Conservation (phyloP, 2,888 invertebrate genomes). For the Chaetogeoica ovagalla region DNA sequence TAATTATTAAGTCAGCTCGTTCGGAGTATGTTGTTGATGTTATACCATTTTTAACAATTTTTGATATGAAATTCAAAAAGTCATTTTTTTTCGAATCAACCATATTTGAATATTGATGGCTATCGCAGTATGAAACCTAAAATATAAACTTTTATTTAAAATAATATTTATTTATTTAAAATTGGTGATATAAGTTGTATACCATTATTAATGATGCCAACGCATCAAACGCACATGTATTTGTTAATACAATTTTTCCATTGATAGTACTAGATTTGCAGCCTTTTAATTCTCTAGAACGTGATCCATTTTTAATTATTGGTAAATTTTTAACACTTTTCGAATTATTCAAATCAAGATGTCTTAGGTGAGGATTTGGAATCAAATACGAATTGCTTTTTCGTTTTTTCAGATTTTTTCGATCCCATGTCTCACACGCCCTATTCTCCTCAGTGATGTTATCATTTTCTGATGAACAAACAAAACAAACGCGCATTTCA, state of each 20-base stretch:
- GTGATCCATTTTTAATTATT: no score
- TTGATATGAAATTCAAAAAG: slow-evolving; percentile 2
- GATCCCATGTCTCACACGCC: slow-evolving; percentile 4
- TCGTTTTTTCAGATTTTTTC: not conserved
- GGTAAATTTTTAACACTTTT: no score
- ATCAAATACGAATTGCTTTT: not conserved
- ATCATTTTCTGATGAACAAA: no score
- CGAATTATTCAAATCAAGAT: no score
- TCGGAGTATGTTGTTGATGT: not conserved
- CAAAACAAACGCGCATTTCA: not conserved
- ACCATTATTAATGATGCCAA: not conserved
- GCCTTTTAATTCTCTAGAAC: no score
- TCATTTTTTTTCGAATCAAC: not conserved
- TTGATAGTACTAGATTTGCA: not conserved
- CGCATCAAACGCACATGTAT: slow-evolving; percentile 5
- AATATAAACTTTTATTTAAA: slow-evolving; percentile 5
- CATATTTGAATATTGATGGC: not conserved
- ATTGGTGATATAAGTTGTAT: not conserved
- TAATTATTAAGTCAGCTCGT: slow-evolving; percentile 11
- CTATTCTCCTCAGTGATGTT: not conserved
- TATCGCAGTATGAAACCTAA: slow-evolving; percentile 18
- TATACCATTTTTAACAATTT: slow-evolving; percentile 2
- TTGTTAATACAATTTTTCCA: not conserved
- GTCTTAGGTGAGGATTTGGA: not conserved
- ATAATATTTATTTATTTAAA: not conserved